These are phyloP conservation scores for Ceraclea dissimilis DNA, from an alignment of 2,888 invertebrate genomes.

Conservation along the genomic window DNA sequence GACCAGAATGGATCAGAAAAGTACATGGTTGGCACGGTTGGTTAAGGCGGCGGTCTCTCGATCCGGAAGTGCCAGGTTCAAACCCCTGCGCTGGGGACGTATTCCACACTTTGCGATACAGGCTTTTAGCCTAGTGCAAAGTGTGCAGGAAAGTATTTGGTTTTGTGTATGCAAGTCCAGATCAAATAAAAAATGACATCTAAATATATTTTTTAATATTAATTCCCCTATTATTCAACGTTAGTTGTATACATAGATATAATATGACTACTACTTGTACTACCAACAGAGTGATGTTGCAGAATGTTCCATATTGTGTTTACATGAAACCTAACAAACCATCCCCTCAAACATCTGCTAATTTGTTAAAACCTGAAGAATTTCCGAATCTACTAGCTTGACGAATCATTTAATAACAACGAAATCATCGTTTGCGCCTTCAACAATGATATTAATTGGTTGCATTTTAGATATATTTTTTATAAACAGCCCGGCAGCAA, in stretches of 20 bases:
- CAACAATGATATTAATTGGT: slow-evolving; percentile 26
- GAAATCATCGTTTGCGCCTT: slow-evolving; percentile 23
- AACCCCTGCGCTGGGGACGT: too few species aligned
- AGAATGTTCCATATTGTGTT: slow-evolving; percentile 11
- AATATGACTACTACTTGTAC: neutral
- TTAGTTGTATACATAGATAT: slow-evolving; percentile 6
- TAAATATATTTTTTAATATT: neutral
- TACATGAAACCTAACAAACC: slow-evolving; percentile 2
- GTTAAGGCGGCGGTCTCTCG: too few species aligned
- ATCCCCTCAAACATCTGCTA: slow-evolving; percentile 24
- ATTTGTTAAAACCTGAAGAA: slow-evolving; percentile 22
- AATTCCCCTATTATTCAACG: slow-evolving; percentile 9
- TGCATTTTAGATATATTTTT: slow-evolving; percentile 22
- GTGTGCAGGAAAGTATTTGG: too few species aligned
- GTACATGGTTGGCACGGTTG: too few species aligned
- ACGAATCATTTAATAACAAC: slow-evolving; percentile 24
- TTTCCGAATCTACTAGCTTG: slow-evolving; percentile 15
- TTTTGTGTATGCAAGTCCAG: too few species aligned
- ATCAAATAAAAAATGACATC: too few species aligned
- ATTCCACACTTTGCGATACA: too few species aligned
- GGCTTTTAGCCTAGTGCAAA: too few species aligned
- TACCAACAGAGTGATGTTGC: slow-evolving; percentile 15
- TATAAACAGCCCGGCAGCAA: neutral
- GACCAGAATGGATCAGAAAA: too few species aligned
- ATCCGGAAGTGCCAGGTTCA: too few species aligned